phyloP scores from a whole-genome alignment of 1,140 invertebrate genomes.

The Aleiodes sp. region DNA sequence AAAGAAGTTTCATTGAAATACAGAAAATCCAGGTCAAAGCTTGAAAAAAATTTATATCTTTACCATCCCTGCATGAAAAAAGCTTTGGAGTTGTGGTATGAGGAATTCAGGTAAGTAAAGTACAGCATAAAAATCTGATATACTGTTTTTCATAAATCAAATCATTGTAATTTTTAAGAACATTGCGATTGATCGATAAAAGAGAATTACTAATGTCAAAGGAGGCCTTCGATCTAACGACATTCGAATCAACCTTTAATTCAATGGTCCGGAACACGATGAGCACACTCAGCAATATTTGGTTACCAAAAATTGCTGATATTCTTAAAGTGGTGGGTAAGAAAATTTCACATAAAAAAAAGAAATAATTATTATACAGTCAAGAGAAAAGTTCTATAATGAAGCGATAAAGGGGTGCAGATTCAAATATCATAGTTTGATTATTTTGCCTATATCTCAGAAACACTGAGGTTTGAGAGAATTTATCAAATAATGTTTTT shows the following conservation, averaged over 20 bases:
- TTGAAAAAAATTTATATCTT: constrained; percentile 75
- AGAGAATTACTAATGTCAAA: constrained; percentile 57
- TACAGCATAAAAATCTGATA: too few species aligned
- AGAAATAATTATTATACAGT: too few species aligned
- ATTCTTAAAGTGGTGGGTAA: constrained; percentile 64
- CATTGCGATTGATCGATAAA: constrained; percentile 68
- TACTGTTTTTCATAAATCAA: not conserved
- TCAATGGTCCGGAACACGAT: constrained; percentile 67
- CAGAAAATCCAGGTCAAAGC: constrained; percentile 40
- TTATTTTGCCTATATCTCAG: too few species aligned
- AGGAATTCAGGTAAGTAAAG: constrained; percentile 73
- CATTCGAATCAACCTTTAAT: constrained; percentile 67
- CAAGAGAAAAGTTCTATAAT: too few species aligned
- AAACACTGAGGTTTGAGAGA: too few species aligned
- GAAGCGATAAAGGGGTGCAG: too few species aligned
- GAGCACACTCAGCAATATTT: constrained; percentile 67
- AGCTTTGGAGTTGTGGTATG: constrained; percentile 84
- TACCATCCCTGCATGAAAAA: constrained; percentile 86
- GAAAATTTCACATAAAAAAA: constrained; percentile 7
- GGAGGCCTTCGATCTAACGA: constrained; percentile 67
- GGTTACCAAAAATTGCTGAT: constrained; percentile 71
- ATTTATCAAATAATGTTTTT: too few species aligned
- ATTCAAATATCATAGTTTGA: too few species aligned
- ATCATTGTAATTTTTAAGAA: constrained; percentile 53
- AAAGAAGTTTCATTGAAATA: constrained; percentile 40